Evolutionary conservation across 2,113 vertebrate genomes (phyloP), one percentile per base, ranked within the genome.

Genomic region (Antennarius striatus): DNA sequence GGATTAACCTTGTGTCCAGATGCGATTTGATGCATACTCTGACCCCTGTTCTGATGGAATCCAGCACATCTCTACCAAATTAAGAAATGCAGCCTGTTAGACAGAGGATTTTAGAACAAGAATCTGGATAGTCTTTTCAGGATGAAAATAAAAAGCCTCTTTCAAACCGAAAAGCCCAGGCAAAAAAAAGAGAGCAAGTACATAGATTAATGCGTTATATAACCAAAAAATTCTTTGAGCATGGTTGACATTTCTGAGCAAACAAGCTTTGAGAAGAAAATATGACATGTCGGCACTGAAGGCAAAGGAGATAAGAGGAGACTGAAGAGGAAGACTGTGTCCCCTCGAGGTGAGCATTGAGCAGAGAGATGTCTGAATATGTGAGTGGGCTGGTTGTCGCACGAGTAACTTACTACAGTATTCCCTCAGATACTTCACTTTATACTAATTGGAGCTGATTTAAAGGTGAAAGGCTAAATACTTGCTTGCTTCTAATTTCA

Each of bases 161-260:
- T 79, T 65, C 67, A 73, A 58, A 82, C 76, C 78, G 73, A 67
- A 84, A 79, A 69, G 39, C 82, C 83, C 72, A 71, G 68, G 59
- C 73, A 68, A 40, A 59, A 69, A 39, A 52, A 28, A 28, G 45
- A 62, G 76, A 22, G 45, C 48, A 29, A 17, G 45, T 57, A 74
- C 58, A 65, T 81, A 87, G 83, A 86, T 87, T 79, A 82, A 75
- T 65, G 70, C 55, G 67, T 91, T 90, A 76, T 74, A 62, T 85
- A 91, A 89, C 40, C 39, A 14, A 17, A 43, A 42, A 63, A 75
- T 75, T 81, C 40, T 80, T 71, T 72, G 73, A 75, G 64, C 16
- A 63, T 70, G 68, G 69, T 51, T 83, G 88, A 89, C 86, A 90
- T 89, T 85, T 89, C 62, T 68, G 56, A 78, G 71, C 83, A 84